A percentile compares a stretch with the other conserved stretches of the same genome.
phyloP scores from a whole-genome alignment of 2,113 vertebrate genomes.

The Cichladusa arquata region DNA sequence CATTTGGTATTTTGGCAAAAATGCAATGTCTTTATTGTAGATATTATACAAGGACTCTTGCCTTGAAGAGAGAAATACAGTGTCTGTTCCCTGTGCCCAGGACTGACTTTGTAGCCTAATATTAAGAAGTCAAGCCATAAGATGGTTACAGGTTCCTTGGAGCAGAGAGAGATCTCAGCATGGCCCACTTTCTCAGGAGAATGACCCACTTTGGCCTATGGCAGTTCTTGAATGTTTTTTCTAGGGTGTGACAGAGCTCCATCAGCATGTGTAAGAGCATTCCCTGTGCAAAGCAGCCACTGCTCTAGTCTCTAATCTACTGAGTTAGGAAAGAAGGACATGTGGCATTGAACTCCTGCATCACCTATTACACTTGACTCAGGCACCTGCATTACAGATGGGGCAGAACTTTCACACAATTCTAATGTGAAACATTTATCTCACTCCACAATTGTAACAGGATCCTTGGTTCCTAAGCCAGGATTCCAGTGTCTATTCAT shows the following conservation, averaged over 20 bases:
- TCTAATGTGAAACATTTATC: not conserved
- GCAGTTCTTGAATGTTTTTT: not conserved
- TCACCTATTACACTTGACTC: not conserved
- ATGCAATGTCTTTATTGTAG: not conserved
- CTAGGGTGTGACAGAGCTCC: not conserved
- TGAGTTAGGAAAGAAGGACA: not conserved
- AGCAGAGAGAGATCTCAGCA: not conserved
- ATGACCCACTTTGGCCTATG: not conserved
- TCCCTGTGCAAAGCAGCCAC: not conserved
- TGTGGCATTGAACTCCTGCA: not conserved
- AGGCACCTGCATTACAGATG: not conserved
- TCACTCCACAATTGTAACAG: not conserved
- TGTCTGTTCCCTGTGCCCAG: not conserved
- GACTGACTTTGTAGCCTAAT: not conserved
- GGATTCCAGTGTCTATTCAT: not conserved
- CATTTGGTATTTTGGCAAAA: not conserved
- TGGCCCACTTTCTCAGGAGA: not conserved
- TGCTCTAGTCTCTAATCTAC: not conserved
- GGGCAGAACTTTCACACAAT: not conserved
- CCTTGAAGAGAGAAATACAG: not conserved
- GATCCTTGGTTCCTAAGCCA: not conserved
- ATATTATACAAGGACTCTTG: not conserved
- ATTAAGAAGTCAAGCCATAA: not conserved
- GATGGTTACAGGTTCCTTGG: not conserved
- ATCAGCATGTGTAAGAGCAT: not conserved